A percentile compares a stretch with the other conserved stretches of the same genome.
These are phyloP conservation scores for Schmidtea mediterranea DNA, from an alignment of 1,140 invertebrate genomes.

Conservation along the genomic window DNA sequence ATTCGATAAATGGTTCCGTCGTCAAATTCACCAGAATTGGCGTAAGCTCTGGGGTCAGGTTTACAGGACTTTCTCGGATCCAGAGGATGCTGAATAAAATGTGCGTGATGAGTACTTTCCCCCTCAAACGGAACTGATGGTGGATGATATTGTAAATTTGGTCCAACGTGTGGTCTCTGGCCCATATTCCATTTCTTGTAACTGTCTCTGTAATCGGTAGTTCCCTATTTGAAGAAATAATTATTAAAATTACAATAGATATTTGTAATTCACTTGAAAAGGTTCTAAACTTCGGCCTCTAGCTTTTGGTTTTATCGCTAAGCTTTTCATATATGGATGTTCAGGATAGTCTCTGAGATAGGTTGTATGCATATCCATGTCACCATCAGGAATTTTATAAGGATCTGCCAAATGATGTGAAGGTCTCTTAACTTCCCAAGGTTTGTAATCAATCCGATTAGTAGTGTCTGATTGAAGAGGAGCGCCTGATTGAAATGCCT, in stretches of 20 bases:
- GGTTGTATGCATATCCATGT: conserved; percentile 10
- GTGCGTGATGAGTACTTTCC: conserved; percentile 15
- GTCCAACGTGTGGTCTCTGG: conserved; percentile 3
- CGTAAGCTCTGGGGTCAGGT: conserved; percentile 13
- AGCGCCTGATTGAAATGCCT: conserved; percentile 15
- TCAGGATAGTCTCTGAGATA: conserved; percentile 8
- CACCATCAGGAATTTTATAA: conserved; percentile 8
- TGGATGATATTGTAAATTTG: conserved; percentile 7
- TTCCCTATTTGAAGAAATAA: not conserved
- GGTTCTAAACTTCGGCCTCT: not conserved
- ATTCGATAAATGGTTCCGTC: conserved; percentile 21
- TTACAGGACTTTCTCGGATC: conserved; percentile 13
- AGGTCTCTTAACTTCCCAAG: conserved; percentile 19
- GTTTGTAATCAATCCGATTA: conserved; percentile 20
- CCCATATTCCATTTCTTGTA: conserved; percentile 9
- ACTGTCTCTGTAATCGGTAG: conserved; percentile 6
- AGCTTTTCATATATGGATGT: not conserved
- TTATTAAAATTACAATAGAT: conserved; percentile 8
- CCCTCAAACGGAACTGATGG: conserved; percentile 11
- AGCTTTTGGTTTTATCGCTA: not conserved
- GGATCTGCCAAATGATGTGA: conserved; percentile 14
- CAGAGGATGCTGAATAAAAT: conserved; percentile 15
- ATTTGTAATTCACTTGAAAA: not conserved
- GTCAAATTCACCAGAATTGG: conserved; percentile 17
- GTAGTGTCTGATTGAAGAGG: conserved; percentile 23